A percentile compares a stretch with the other conserved stretches of the same genome.
phyloP scores from a whole-genome alignment of 2,888 invertebrate genomes.

The Caenorhabditis wallacei region DNA sequence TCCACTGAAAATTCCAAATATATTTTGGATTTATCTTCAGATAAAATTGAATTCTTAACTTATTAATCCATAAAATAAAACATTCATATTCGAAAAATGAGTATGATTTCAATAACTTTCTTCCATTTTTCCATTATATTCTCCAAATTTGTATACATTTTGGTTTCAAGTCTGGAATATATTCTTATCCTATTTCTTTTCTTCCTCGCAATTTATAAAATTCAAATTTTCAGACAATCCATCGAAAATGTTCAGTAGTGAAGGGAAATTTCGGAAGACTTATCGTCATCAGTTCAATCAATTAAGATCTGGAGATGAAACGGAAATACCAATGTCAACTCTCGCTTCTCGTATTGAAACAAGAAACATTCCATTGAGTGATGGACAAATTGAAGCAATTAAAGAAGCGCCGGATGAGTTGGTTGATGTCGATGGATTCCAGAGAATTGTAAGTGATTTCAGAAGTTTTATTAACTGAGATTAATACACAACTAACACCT shows the following conservation, averaged over 20 bases:
- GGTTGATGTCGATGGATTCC: conserved; percentile 71
- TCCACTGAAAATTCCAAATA: not conserved
- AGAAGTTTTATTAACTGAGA: too few relatives aligned
- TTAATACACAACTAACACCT: too few relatives aligned
- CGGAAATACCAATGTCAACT: conserved; percentile 57
- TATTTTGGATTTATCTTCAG: too few relatives aligned
- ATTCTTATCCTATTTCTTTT: too few relatives aligned
- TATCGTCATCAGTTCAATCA: conserved; percentile 63
- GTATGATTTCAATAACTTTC: too few relatives aligned
- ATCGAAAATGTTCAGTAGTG: conserved; percentile 44
- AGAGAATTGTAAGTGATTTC: conserved; percentile 63
- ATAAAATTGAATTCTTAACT: too few relatives aligned
- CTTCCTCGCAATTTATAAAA: too few relatives aligned
- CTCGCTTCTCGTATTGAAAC: conserved; percentile 52
- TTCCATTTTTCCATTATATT: too few relatives aligned
- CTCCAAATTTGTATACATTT: too few relatives aligned
- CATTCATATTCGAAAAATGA: too few relatives aligned
- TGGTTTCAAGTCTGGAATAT: too few relatives aligned
- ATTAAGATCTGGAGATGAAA: conserved; percentile 42
- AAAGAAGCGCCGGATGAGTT: conserved; percentile 59
- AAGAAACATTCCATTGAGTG: conserved; percentile 57
- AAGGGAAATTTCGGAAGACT: conserved; percentile 52
- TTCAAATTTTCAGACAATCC: not conserved
- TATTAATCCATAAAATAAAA: too few relatives aligned
- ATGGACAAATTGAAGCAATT: conserved; percentile 63